A percentile compares a stretch with the other conserved stretches of the same genome.
Conservation (phyloP, 1,140 invertebrate genomes). For the Apis cerana region DNA sequence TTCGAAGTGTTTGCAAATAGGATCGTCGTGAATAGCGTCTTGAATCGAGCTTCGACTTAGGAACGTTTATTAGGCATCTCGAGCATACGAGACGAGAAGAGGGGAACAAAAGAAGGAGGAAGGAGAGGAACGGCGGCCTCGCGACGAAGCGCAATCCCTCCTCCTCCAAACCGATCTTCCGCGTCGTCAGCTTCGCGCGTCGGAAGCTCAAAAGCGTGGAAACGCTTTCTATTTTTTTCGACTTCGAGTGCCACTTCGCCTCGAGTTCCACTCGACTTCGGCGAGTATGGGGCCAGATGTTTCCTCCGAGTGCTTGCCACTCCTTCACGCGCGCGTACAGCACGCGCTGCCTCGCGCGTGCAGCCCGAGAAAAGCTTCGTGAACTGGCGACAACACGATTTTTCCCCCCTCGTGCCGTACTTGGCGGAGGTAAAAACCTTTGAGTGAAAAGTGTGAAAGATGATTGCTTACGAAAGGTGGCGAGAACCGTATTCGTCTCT, state of each 20-base stretch:
- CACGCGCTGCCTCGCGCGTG: constrained; percentile 64
- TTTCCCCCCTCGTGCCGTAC: not conserved
- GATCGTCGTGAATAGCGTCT: constrained; percentile 15
- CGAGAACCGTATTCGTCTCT: not conserved
- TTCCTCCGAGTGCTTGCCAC: constrained; percentile 65
- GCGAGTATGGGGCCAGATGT: constrained; percentile 71
- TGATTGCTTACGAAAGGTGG: not conserved
- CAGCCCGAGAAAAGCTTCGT: constrained; percentile 38
- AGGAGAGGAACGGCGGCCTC: constrained; percentile 17
- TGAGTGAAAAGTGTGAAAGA: no score
- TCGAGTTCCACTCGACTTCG: constrained; percentile 73
- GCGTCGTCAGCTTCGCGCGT: constrained; percentile 40
- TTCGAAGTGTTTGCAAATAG: constrained; percentile 8
- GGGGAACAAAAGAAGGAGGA: not conserved
- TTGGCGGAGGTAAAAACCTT: not conserved
- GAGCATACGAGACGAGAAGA: not conserved
- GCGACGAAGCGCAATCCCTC: not conserved
- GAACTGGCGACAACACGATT: constrained; percentile 43
- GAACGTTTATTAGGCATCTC: constrained; percentile 35
- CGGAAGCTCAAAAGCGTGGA: constrained; percentile 75
- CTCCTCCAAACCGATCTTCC: constrained; percentile 16
- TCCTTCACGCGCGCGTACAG: constrained; percentile 64
- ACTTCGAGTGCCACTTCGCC: constrained; percentile 66
- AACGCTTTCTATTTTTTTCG: constrained; percentile 71
- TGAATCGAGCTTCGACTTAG: not conserved